These are phyloP conservation scores for Pogonomyrmex barbatus DNA, from an alignment of 1,140 invertebrate genomes.

Conservation along the genomic window DNA sequence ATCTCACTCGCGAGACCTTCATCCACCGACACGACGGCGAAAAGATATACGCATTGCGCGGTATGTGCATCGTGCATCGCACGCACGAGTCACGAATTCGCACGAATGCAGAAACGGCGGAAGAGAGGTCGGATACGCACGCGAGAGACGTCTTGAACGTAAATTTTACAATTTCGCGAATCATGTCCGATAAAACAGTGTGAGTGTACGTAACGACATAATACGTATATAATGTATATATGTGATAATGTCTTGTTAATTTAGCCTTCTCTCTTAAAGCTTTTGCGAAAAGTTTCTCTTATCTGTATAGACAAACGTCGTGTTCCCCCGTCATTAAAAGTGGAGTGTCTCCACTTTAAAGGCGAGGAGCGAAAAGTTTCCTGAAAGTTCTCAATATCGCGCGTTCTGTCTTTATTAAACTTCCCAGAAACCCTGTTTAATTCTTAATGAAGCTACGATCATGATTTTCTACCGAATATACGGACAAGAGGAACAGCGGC, in stretches of 20 bases:
- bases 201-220: background rate
- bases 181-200: background rate
- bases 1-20: slow-evolving; percentile 17
- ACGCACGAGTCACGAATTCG: slow-evolving; percentile 4
- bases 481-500: background rate
- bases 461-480: slow-evolving; percentile 19
- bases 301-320: slow-evolving; percentile 15
- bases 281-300: slow-evolving; percentile 12
- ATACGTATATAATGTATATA: background rate
- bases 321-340: background rate
- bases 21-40: slow-evolving; percentile 7
- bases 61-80: background rate
- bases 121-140: background rate
- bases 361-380: slow-evolving; percentile 22
- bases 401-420: slow-evolving; percentile 54
- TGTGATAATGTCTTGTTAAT: background rate
- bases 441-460: slow-evolving; percentile 47
- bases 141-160: background rate
- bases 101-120: background rate
- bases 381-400: slow-evolving; percentile 49
- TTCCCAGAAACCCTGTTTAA: slow-evolving; percentile 31
- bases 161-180: background rate
- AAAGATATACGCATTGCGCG: background rate
- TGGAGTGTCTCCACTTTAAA: background rate
- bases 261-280: background rate